Percentiles rank a stretch among this genome's conserved stretches.
These are phyloP conservation scores for Okapia johnstoni DNA, from an alignment of 2,113 vertebrate genomes.

Conservation along the genomic window DNA sequence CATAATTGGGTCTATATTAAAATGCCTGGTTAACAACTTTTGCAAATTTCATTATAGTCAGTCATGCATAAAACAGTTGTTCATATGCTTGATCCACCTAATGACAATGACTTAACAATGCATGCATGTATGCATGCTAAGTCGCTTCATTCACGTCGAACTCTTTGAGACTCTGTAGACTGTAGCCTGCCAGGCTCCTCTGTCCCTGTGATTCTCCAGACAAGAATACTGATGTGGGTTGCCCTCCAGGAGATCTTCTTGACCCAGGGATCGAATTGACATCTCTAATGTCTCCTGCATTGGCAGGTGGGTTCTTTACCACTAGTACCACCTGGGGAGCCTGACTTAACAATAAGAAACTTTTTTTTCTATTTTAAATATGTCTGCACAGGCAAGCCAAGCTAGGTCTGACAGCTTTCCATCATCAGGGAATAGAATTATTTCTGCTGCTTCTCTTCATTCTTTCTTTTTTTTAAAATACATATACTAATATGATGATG, in stretches of 20 bases:
- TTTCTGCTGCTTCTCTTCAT: background rate
- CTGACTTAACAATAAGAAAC: background rate
- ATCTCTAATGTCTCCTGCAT: background rate
- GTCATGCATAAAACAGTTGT: background rate
- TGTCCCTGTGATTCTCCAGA: background rate
- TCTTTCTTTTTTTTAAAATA: background rate
- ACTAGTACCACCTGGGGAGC: background rate
- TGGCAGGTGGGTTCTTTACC: background rate
- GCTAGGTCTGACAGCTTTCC: background rate
- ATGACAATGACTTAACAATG: background rate
- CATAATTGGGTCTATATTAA: background rate
- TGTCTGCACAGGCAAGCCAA: background rate
- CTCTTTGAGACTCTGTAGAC: background rate
- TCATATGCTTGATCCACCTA: background rate
- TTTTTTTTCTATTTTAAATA: background rate
- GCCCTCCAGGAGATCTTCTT: background rate
- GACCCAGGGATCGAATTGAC: background rate
- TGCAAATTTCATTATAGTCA: background rate
- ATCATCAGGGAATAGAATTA: background rate
- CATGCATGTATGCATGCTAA: background rate
- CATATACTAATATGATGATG: background rate
- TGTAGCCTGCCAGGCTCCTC: background rate
- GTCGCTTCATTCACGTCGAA: accelerated
- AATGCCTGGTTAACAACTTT: background rate
- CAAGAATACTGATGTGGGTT: background rate